Base-by-base conservation (phyloP, 2,113 vertebrate genomes). In the Melierax canorus region DNA sequence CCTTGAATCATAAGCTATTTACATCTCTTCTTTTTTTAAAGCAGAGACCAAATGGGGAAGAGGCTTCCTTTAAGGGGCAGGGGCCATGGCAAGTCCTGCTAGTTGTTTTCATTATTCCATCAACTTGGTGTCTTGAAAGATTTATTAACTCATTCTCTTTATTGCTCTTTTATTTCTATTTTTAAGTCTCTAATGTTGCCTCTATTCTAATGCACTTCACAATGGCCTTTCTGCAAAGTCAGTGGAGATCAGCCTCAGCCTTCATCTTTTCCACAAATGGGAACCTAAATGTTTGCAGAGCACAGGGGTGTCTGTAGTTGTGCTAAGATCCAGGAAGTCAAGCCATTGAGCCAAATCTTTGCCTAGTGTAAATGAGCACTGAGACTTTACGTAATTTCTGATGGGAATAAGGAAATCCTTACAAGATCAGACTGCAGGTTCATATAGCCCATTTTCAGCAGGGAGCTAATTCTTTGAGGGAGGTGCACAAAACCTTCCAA, bases 111-210 rank as follows among this genome's bases (percentile, higher is more conserved):
- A 93, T 95, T 93, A 94, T 86, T 82, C 58, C 78, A 83, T 59
- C 85, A 88, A 24, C 62, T 85, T 60, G 43, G 45, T 92, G 74
- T 90, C 92, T 88, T 97, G 88, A 88, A 94, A 94, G 88, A 88
- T 97, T 95, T 94, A 94, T 95, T 90, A 95, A 93, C 69, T 96
- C 82, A 56, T 92, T 95, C 92, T 92, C 58, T 94, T 91, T 81
- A 90, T 85, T 81, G 51, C 41, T 78, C 77, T 93, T 91, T 91
- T 83, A 96, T 88, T 95, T 96, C 88, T 93, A 62, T 94, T 95
- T 94, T 91, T 84, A 86, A 95, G 51, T 82, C 56, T 90, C 66
- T 85, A 67, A 91, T 82, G 81, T 87, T 94, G 88, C 81, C n/a
- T 93, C 68, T 87, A 58, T 93, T 95, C 85, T 93, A 74, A 94